Conservation (phyloP, 2,797 vertebrate genomes). For the Babyrousa celebensis region DNA sequence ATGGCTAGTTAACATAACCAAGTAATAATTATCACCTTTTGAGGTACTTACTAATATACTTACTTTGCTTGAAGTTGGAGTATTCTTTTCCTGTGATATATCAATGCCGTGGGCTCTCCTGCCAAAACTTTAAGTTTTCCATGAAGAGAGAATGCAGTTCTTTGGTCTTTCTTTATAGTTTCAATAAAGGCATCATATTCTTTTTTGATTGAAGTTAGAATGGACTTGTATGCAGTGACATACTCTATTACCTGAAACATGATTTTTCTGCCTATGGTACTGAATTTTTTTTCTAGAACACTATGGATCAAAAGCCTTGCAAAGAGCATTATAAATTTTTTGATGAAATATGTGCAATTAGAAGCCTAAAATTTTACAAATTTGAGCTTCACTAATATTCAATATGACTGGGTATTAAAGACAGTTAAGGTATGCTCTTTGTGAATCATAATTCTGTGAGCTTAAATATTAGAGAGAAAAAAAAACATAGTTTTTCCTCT, state of each 20-base stretch:
- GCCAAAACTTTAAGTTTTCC: conserved; percentile 88
- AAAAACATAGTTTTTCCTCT: conserved; percentile 31
- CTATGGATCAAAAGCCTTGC: conserved; percentile 68
- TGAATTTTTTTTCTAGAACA: conserved; percentile 78
- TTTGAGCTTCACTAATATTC: background rate
- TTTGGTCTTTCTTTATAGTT: conserved; percentile 88
- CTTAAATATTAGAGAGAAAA: background rate
- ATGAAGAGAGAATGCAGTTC: conserved; percentile 80
- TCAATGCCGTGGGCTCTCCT: conserved; percentile 87
- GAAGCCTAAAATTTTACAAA: conserved; percentile 60
- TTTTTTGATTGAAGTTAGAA: conserved; percentile 92
- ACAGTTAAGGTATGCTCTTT: background rate
- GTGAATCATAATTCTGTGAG: background rate
- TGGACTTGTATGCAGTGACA: conserved; percentile 89
- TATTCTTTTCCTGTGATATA: conserved; percentile 89
- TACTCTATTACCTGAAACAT: conserved; percentile 91
- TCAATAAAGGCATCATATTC: conserved; percentile 92
- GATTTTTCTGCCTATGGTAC: conserved; percentile 78
- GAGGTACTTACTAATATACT: conserved; percentile 62
- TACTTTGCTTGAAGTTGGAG: conserved; percentile 91
- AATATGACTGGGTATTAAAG: conserved; percentile 25
- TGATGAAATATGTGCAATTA: conserved; percentile 67
- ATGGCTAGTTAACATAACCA: conserved; percentile 14
- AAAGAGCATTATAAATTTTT: conserved; percentile 66
- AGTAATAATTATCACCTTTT: background rate